Conservation (phyloP, 92 coral and sea anemone species). For the Umimayanthus chanpuru region DNA sequence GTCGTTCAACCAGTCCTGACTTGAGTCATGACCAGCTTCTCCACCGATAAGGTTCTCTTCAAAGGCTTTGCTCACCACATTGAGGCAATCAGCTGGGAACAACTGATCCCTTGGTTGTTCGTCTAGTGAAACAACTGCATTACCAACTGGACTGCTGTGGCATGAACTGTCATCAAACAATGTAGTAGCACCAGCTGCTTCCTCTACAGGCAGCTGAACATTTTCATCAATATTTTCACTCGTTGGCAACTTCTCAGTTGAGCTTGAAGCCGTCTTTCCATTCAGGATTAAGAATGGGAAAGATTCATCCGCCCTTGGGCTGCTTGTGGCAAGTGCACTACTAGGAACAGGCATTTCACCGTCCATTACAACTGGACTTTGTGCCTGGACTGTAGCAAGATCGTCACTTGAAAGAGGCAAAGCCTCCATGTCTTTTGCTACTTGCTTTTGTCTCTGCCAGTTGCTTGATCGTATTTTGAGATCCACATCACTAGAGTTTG, state of each 20-base stretch:
- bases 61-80: background rate
- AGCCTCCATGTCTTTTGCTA: background rate
- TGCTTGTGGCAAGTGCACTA: background rate
- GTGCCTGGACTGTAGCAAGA: background rate
- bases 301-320: conserved; percentile 8
- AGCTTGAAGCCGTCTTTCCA: background rate
- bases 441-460: background rate
- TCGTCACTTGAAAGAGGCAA: background rate
- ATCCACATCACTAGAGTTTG: background rate
- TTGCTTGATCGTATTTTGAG: background rate
- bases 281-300: conserved; percentile 25
- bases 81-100: background rate
- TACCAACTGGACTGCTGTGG: background rate
- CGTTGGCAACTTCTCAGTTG: background rate
- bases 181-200: background rate
- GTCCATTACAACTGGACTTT: background rate
- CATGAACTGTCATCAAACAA: background rate
- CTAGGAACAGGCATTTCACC: background rate
- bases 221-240: background rate
- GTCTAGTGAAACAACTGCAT: background rate
- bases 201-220: background rate
- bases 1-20: conserved; percentile 32
- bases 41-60: background rate
- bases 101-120: background rate
- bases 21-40: background rate